These are phyloP conservation scores for Vesta saturnalis DNA, from an alignment of 2,888 invertebrate species.

Conservation along the genomic window DNA sequence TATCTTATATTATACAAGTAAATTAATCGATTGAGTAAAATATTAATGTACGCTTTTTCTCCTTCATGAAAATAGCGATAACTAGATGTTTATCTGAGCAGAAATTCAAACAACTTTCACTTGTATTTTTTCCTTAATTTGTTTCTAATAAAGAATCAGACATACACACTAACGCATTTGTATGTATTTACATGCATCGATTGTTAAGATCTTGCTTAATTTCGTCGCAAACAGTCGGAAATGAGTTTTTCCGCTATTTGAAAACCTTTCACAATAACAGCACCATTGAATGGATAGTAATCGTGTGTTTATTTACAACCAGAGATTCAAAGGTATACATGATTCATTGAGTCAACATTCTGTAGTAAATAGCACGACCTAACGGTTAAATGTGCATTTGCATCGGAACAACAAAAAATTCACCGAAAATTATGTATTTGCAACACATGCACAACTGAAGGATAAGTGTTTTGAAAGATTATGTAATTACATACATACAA, in stretches of 20 bases:
- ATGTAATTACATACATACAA: not conserved
- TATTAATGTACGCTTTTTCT: not conserved
- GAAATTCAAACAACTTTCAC: slow-evolving; percentile 19
- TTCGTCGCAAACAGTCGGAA: slow-evolving; percentile 18
- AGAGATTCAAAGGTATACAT: not conserved
- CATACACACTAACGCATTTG: not conserved
- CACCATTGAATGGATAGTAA: not conserved
- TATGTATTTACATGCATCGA: not conserved
- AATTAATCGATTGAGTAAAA: not conserved
- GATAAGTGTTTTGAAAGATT: not conserved
- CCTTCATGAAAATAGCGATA: not conserved
- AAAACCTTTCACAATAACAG: not conserved
- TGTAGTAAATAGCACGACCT: not conserved
- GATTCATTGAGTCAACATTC: not conserved
- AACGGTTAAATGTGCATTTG: too few relatives aligned
- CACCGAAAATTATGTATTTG: too few relatives aligned
- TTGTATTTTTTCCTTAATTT: slow-evolving; percentile 12
- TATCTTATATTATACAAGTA: not conserved
- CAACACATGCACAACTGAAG: too few relatives aligned
- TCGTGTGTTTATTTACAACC: not conserved
- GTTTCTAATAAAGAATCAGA: not conserved
- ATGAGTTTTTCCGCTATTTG: not conserved
- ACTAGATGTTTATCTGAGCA: not conserved
- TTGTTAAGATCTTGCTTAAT: too few relatives aligned
- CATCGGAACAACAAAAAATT: too few relatives aligned